A percentile compares a stretch with the other conserved stretches of the same genome.
Conservation (phyloP, 1,140 invertebrate genomes). For the Drosophila insularis region DNA sequence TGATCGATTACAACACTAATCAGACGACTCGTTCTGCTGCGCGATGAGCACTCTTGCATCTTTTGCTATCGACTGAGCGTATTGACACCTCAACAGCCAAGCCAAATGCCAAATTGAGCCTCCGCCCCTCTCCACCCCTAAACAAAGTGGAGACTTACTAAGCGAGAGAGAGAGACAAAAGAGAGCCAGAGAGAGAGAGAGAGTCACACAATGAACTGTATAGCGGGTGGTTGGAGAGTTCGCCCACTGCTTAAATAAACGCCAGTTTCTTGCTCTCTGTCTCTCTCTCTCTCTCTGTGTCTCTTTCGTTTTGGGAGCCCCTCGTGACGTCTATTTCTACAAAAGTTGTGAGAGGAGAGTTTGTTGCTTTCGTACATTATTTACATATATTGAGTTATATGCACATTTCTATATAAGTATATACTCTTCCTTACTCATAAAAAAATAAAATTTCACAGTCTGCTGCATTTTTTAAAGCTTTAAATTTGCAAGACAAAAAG, state of each 20-base stretch:
- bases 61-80: conserved; percentile 78
- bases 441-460: conserved; percentile 46
- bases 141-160: conserved; percentile 43
- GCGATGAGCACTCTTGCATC: conserved; percentile 81
- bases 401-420: neutral
- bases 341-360: conserved; percentile 28
- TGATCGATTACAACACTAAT: conserved; percentile 81
- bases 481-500: conserved; percentile 16
- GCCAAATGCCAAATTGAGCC: neutral
- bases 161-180: conserved; percentile 12
- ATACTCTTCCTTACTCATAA: conserved; percentile 13
- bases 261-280: neutral
- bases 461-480: conserved; percentile 58
- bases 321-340: conserved; percentile 39
- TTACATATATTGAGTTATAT: conserved; percentile 17
- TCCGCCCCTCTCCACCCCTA: neutral
- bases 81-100: conserved; percentile 6
- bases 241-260: neutral
- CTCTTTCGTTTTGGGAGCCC: neutral
- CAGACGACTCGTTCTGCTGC: conserved; percentile 73
- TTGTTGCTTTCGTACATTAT: conserved; percentile 20
- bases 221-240: neutral
- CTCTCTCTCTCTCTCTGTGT: neutral
- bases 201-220: neutral
- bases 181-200: conserved; percentile 7